Percentiles rank a stretch among this genome's conserved stretches.
Evolutionary conservation across 2,888 invertebrate species (phyloP).

Genomic region (Leucophora obtusa): DNA sequence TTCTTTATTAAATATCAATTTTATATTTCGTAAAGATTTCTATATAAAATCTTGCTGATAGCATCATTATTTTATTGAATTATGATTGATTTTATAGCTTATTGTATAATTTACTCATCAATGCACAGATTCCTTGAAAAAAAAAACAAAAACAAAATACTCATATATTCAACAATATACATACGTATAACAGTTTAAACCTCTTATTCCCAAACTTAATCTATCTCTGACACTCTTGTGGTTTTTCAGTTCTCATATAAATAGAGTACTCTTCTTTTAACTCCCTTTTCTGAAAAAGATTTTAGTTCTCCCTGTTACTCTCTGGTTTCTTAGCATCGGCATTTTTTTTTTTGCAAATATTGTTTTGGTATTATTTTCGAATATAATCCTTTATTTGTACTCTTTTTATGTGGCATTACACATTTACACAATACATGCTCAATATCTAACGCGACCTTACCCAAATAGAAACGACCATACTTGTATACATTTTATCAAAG

Average conservation of each 20-base stretch:
- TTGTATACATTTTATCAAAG: constrained; percentile 57
- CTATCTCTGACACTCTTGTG: background rate
- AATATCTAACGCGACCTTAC: constrained; percentile 62
- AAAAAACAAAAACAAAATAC: constrained; percentile 6
- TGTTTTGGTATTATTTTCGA: background rate
- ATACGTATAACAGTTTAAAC: background rate
- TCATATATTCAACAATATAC: background rate
- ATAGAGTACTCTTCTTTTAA: background rate
- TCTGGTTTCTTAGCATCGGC: background rate
- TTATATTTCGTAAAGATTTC: background rate
- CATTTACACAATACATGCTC: constrained; percentile 28
- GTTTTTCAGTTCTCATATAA: too few relatives aligned
- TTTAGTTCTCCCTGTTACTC: background rate
- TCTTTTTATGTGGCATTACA: constrained; percentile 25
- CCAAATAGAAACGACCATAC: constrained; percentile 58
- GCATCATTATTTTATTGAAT: constrained; percentile 47
- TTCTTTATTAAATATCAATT: background rate
- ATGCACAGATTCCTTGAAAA: constrained; percentile 43
- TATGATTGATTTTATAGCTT: constrained; percentile 58
- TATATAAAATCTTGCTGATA: constrained; percentile 27
- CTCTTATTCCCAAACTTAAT: background rate
- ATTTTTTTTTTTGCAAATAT: background rate
- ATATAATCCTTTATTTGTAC: background rate
- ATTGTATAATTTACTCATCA: constrained; percentile 53
- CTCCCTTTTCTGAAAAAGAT: background rate